Base-by-base conservation (phyloP, 2,888 invertebrate genomes). In the Athalia cordata region DNA sequence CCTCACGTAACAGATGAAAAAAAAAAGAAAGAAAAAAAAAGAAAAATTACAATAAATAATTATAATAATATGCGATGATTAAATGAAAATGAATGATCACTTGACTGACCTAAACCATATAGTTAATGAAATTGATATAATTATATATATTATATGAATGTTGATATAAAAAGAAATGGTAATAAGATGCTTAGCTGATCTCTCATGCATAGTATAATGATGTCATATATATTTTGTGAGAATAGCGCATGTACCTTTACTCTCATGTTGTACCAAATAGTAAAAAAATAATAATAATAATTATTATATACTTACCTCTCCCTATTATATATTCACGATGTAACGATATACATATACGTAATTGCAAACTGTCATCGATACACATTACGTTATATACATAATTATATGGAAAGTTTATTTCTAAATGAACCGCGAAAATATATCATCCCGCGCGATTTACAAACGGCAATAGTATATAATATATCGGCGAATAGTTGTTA, bases 171-270 rank as follows among this genome's bases (percentile, higher is more conserved):
- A 77, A 59, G 29, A 68, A 43, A 66, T 43, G 50, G 45, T 49
- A 62, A 29, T 77, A 64, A 72, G 52, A 61, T 76, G 78, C 67
- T 79, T 80, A 80, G 79, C 57, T 66, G 66, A 77, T 70, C 76
- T 68, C 78, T 74, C 78, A 72, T 79, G 77, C 43, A 75, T 80
- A 80, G 80, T 78, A 55, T 55, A 61, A 81, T 62, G 70, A 79
- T 81, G 77, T 80, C 78, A 79, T 83, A 81, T 29, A 29, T 83
- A 83, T 82, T 82, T 84, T 82, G 79, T 80, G 82, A 82, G 81
- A 82, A 77, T 82, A 84, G 80, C 79, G 52, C 77, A 78, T 81
- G 79, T 81, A 82, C 78, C 59, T 67, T 74, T 78, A 61, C 65
- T 68, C 57, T 59, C 47, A 77, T 59, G 68, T 77, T 77, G 67